Percentiles rank a stretch among this genome's conserved stretches.
Conservation (phyloP, 2,888 invertebrate genomes). For the Tenthredo livida region DNA sequence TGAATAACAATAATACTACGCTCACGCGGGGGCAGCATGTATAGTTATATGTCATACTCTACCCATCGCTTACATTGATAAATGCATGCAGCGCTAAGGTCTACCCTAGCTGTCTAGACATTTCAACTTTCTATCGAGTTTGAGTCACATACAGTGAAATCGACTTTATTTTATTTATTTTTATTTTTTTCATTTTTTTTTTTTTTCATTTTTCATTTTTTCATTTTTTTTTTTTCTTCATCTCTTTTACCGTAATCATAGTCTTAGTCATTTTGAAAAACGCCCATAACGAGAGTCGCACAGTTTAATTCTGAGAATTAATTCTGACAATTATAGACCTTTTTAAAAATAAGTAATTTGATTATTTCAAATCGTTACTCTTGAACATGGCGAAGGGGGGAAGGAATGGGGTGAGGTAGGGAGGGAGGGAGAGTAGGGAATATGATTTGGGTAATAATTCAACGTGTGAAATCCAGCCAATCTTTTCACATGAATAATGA, state of each 20-base stretch:
- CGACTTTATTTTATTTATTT: constrained; percentile 5
- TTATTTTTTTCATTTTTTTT: not conserved
- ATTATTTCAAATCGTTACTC: constrained; percentile 36
- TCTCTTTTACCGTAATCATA: constrained; percentile 5
- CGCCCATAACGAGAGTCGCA: not conserved
- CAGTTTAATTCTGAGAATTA: not conserved
- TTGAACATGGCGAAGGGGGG: constrained; percentile 28
- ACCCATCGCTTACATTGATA: constrained; percentile 49
- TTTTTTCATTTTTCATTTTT: not conserved
- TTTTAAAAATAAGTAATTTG: constrained; percentile 23
- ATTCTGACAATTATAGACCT: not conserved
- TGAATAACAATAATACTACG: constrained; percentile 51
- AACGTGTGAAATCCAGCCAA: constrained; percentile 45
- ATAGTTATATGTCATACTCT: constrained; percentile 24
- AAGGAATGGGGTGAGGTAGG: not conserved
- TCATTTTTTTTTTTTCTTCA: not conserved
- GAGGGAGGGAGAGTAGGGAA: not conserved
- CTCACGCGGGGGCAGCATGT: constrained; percentile 32
- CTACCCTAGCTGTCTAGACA: constrained; percentile 59
- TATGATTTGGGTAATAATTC: constrained; percentile 27
- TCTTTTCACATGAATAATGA: constrained; percentile 27
- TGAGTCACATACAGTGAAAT: constrained; percentile 55
- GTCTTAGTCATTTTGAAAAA: constrained; percentile 27
- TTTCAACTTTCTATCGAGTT: constrained; percentile 41
- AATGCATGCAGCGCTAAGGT: constrained; percentile 70